Base-by-base conservation (phyloP, 1,140 invertebrate species). In the Bombus turneri region DNA sequence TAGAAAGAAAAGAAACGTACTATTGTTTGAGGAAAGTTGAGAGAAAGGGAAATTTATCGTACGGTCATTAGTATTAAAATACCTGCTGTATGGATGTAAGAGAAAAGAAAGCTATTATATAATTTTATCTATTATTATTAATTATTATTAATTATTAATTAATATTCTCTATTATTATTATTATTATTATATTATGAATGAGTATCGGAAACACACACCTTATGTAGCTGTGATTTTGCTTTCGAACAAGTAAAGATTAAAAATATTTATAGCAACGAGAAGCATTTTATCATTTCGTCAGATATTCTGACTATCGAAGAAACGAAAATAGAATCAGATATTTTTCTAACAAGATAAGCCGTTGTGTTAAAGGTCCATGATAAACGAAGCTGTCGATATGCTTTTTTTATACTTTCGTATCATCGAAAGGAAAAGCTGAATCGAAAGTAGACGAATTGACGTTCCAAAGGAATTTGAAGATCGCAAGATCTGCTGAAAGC, bases 161-260 rank as follows among this genome's bases (percentile, higher is more conserved):
- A 92, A 90, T 87, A 92, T 93, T 87, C 86, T 92, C 83, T 91
- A 93, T 93, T 92, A 91, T 92, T 93, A 91, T 90, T 90, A 39
- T 92, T 90, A 92, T 93, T 90, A 91, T 91, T 34, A 90, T 91
- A 91, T 90, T 90, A 91, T 91, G 90, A 88, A 93, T 90, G 88
- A 93, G 91, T 91, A 94, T 93, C 83, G 90, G 92, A 94, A 94
- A 93, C 91, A 95, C 91, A 95, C 93, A 94, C 93, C 91, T 94
- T 95, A 95, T 95, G 94, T 95, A 95, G 94, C 94, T 95, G 94
- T 95, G 94, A 95, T 95, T 95, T 95, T 94, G 94, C 94, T 95
- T 95, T 95, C 92, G 93, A 94, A 93, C 83, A 94, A 95, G 94
- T 95, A 93, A 95, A 94, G 93, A 95, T 94, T 95, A 95, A 95